These are phyloP conservation scores for Aviceda subcristata DNA, from an alignment of 2,113 vertebrate genomes.

Conservation along the genomic window DNA sequence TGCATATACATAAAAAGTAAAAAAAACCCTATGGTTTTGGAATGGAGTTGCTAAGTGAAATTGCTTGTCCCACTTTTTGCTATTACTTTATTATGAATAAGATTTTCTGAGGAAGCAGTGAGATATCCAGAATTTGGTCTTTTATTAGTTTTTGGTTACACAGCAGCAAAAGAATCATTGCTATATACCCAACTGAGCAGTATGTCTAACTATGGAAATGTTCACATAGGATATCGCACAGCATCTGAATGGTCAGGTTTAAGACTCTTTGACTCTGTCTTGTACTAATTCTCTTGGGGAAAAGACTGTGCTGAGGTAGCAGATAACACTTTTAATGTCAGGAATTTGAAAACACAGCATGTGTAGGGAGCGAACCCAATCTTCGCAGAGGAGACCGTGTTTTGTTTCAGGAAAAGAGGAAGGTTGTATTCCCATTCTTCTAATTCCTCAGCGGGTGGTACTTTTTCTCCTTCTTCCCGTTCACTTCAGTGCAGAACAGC, in stretches of 20 bases:
- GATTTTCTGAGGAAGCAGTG: not conserved
- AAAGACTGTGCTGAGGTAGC: not conserved
- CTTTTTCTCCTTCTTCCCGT: not conserved
- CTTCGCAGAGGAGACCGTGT: not conserved
- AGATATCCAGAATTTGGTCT: not conserved
- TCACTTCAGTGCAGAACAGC: not conserved
- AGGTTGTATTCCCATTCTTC: not conserved
- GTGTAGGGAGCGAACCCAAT: not conserved
- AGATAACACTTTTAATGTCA: not conserved
- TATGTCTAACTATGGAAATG: not conserved
- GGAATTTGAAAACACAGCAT: not conserved
- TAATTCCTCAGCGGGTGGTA: not conserved
- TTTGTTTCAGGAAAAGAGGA: not conserved
- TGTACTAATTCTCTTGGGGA: not conserved
- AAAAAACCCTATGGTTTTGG: not conserved
- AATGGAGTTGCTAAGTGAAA: not conserved
- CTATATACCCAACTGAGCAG: not conserved
- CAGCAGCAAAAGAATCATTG: not conserved
- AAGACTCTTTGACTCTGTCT: not conserved
- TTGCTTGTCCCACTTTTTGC: not conserved
- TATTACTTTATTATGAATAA: not conserved
- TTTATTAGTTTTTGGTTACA: not conserved
- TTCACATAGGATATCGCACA: not conserved
- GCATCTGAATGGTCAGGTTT: not conserved
- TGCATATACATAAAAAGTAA: not conserved